Percentiles rank a stretch among this genome's conserved stretches.
Evolutionary conservation across 2,888 invertebrate genomes (phyloP).

Genomic region (Archaeoteleia sp.): DNA sequence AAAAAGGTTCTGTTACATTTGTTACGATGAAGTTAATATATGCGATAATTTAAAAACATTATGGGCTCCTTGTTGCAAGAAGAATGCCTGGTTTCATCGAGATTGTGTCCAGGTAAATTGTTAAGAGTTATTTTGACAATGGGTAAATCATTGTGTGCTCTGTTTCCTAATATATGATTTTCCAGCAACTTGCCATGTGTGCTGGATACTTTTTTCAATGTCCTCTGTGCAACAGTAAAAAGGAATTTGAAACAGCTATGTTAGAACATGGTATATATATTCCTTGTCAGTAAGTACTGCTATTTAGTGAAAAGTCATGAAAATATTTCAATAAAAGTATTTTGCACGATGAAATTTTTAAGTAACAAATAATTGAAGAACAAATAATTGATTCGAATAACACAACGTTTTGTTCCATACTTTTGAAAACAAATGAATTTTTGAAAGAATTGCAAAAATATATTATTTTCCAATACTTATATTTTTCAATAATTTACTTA

Average conservation of each 20-base stretch:
- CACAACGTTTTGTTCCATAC: too few relatives aligned
- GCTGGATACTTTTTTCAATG: slow-evolving; percentile 91
- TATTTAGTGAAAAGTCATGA: too few relatives aligned
- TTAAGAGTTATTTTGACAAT: background rate
- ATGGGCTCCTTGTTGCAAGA: slow-evolving; percentile 85
- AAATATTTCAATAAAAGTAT: too few relatives aligned
- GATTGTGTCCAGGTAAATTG: slow-evolving; percentile 81
- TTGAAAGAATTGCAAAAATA: too few relatives aligned
- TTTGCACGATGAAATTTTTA: too few relatives aligned
- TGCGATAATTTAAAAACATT: slow-evolving; percentile 76
- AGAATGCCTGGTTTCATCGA: slow-evolving; percentile 86
- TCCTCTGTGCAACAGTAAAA: slow-evolving; percentile 86
- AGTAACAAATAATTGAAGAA: too few relatives aligned
- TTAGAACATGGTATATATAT: slow-evolving; percentile 84
- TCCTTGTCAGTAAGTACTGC: slow-evolving; percentile 86
- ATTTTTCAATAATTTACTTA: too few relatives aligned
- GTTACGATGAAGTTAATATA: slow-evolving; percentile 79
- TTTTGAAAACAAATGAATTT: too few relatives aligned
- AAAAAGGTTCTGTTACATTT: slow-evolving; percentile 80
- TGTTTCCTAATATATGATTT: too few relatives aligned
- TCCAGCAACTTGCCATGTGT: slow-evolving; percentile 82
- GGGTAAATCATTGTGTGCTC: background rate
- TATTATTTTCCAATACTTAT: too few relatives aligned
- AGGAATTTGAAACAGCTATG: slow-evolving; percentile 79
- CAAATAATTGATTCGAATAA: too few relatives aligned